Evolutionary conservation across 1,140 invertebrate species (phyloP).

Genomic region (Luehdorfia chinensis): DNA sequence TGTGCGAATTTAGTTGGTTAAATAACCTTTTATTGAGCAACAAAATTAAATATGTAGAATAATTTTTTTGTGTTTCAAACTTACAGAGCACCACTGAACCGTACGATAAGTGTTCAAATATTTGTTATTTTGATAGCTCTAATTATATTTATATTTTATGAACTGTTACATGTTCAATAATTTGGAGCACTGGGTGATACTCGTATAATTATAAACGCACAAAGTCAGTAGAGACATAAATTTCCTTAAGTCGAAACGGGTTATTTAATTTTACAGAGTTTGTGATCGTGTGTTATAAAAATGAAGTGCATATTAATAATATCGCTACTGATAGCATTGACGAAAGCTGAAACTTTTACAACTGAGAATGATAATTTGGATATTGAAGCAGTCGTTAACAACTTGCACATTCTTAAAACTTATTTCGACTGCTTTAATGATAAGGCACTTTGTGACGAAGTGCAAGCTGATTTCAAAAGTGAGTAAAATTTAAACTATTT

Average conservation of each 20-base stretch:
- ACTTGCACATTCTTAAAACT: slow-evolving; percentile 19
- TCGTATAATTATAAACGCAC: neutral
- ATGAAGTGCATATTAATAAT: slow-evolving; percentile 36
- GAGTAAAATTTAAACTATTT: too few relatives aligned
- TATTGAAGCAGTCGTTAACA: slow-evolving; percentile 27
- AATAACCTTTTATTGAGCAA: too few relatives aligned
- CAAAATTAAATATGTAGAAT: too few relatives aligned
- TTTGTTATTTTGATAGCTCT: too few relatives aligned
- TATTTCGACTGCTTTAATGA: slow-evolving; percentile 41
- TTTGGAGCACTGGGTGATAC: neutral
- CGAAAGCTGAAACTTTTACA: slow-evolving; percentile 27
- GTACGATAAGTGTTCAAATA: too few relatives aligned
- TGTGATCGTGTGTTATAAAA: slow-evolving; percentile 4
- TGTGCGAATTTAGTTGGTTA: too few relatives aligned
- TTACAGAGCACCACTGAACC: too few relatives aligned
- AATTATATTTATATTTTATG: too few relatives aligned
- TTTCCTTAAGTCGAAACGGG: neutral
- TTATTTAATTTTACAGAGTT: neutral
- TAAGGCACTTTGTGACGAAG: slow-evolving; percentile 29
- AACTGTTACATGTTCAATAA: too few relatives aligned
- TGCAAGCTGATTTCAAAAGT: slow-evolving; percentile 39
- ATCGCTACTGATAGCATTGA: slow-evolving; percentile 22
- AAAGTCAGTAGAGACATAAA: neutral
- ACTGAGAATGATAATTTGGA: slow-evolving; percentile 43
- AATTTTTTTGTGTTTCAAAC: neutral